A percentile compares a stretch with the other conserved stretches of the same genome.
phyloP scores from a whole-genome alignment of 1,140 invertebrate species.

The Hypothenemus hampei region DNA sequence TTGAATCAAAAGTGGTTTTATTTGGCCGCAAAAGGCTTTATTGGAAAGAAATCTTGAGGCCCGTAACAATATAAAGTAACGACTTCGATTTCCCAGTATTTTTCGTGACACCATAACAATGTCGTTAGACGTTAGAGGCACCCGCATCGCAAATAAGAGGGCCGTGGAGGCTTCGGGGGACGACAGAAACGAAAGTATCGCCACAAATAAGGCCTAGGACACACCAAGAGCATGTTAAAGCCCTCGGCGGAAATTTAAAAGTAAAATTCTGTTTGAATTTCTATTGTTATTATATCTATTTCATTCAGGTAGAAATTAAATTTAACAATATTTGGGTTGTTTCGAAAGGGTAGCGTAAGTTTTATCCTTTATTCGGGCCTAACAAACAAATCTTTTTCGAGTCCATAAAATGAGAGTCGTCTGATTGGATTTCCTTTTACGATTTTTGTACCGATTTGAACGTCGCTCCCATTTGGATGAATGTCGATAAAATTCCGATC shows the following conservation, averaged over 20 bases:
- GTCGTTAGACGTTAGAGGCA: slow-evolving; percentile 29
- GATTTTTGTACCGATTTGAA: slow-evolving; percentile 5
- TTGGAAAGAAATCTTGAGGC: slow-evolving; percentile 27
- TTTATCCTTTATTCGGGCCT: not conserved
- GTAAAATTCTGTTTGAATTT: no score
- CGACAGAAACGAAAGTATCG: not conserved
- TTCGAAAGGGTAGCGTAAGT: not conserved
- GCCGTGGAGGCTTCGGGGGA: slow-evolving; percentile 2
- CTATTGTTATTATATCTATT: no score
- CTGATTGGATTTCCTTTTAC: slow-evolving; percentile 15
- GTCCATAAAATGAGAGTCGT: slow-evolving; percentile 7
- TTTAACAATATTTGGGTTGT: not conserved
- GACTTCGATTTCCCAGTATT: slow-evolving; percentile 29
- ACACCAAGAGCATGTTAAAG: slow-evolving; percentile 15
- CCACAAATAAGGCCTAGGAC: slow-evolving; percentile 19
- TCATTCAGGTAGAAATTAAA: no score
- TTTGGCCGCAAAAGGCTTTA: slow-evolving; percentile 23
- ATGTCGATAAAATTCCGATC: slow-evolving; percentile 1
- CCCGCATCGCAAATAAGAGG: slow-evolving; percentile 28
- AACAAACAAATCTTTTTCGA: not conserved
- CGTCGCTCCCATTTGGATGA: not conserved
- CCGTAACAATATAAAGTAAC: slow-evolving; percentile 31
- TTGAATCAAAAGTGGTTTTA: slow-evolving; percentile 22
- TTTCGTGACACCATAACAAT: slow-evolving; percentile 30
- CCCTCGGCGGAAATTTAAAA: slow-evolving; percentile 15